Percentiles rank a stretch among this genome's conserved stretches.
These are phyloP conservation scores for Sphaerophoria taeniata DNA, from an alignment of 2,888 invertebrate genomes.

Conservation along the genomic window DNA sequence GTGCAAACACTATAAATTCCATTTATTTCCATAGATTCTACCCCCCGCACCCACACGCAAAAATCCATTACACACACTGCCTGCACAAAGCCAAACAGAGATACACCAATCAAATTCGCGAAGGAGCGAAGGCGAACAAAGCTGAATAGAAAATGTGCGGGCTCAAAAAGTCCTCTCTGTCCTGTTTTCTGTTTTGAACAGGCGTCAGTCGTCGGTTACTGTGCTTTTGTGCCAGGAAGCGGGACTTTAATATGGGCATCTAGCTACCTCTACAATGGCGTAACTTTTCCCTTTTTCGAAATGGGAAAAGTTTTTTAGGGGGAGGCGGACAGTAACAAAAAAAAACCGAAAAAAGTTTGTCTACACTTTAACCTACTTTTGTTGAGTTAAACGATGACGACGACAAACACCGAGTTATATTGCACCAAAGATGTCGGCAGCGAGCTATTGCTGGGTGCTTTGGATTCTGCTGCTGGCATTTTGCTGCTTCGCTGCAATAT, in stretches of 20 bases:
- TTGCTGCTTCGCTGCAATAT: conserved; percentile 56
- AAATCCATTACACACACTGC: background rate
- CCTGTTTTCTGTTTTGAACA: conserved; percentile 18
- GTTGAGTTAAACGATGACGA: background rate
- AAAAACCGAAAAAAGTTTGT: conserved; percentile 18
- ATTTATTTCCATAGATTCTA: conserved; percentile 58
- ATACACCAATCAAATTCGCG: conserved; percentile 40
- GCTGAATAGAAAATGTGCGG: conserved; percentile 51
- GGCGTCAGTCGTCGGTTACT: conserved; percentile 55
- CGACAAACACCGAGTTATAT: conserved; percentile 50
- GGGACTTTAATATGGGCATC: conserved; percentile 28
- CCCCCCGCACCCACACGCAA: background rate
- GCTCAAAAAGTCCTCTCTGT: conserved; percentile 31
- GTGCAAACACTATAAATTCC: conserved; percentile 69
- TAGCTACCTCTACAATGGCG: conserved; percentile 33
- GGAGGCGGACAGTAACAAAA: background rate
- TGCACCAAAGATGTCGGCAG: conserved; percentile 28
- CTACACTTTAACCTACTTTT: conserved; percentile 34
- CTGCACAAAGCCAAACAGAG: background rate
- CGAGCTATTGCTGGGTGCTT: background rate
- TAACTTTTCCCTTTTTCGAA: conserved; percentile 61
- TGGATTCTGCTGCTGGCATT: background rate
- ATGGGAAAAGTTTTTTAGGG: conserved; percentile 64
- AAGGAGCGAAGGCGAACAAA: conserved; percentile 37
- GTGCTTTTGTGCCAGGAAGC: conserved; percentile 25